Conservation (phyloP, 2,113 vertebrate genomes). For the Saimiri boliviensis region DNA sequence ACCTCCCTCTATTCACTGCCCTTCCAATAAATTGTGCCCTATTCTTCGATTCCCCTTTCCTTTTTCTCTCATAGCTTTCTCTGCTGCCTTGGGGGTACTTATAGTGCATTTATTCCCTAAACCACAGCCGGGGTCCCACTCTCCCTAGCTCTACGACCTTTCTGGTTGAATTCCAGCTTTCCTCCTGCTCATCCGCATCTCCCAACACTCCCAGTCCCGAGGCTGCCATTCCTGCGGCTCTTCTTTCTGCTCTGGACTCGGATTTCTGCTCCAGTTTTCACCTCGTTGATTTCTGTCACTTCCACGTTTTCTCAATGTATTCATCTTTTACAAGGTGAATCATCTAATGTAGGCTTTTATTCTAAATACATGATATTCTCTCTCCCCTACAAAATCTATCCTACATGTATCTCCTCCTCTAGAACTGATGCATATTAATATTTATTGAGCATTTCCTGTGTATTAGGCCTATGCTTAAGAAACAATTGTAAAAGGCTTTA, state of each 20-base stretch:
- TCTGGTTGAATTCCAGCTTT: neutral
- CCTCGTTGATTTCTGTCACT: neutral
- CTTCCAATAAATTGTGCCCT: conserved; percentile 23
- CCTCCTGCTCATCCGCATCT: neutral
- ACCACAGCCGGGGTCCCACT: neutral
- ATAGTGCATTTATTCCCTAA: neutral
- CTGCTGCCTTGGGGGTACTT: conserved; percentile 11
- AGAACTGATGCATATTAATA: neutral
- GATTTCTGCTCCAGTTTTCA: neutral
- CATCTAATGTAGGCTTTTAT: neutral
- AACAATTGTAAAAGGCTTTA: neutral
- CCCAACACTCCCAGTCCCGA: neutral
- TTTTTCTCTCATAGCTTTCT: neutral
- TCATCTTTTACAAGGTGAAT: neutral
- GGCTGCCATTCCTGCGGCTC: neutral
- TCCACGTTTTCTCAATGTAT: neutral
- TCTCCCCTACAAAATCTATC: neutral
- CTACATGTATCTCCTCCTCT: neutral
- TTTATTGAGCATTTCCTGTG: neutral
- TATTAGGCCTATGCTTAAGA: neutral
- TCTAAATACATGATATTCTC: neutral
- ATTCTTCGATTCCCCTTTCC: neutral
- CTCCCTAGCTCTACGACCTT: neutral
- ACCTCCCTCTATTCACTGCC: conserved; percentile 17
- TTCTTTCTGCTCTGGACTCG: neutral